Conservation (phyloP, 2,797 vertebrate genomes). For the Harpagifer antarcticus region DNA sequence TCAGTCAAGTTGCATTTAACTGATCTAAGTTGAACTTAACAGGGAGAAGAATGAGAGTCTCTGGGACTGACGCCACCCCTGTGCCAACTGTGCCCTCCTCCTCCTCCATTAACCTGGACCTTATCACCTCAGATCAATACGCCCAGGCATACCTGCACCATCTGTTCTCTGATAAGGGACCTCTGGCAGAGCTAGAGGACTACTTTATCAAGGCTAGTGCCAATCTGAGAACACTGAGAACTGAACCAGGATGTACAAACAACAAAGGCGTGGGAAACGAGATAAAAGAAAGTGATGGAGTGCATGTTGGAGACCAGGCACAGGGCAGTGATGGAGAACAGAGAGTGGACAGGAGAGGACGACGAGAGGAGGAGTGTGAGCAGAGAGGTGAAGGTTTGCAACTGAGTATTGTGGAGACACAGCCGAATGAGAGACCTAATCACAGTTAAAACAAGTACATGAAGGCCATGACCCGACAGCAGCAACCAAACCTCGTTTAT, state of each 20-base stretch:
- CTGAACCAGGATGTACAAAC: constrained; percentile 14
- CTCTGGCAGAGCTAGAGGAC: constrained; percentile 65
- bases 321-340: not conserved
- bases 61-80: constrained; percentile 21
- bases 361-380: not conserved
- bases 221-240: constrained; percentile 41
- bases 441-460: not conserved
- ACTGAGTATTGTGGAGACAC: constrained; percentile 69
- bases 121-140: constrained; percentile 75
- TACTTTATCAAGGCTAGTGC: constrained; percentile 62
- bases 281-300: not conserved
- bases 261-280: not conserved
- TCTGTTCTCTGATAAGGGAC: constrained; percentile 72
- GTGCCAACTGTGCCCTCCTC: not conserved
- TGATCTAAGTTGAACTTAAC: constrained; percentile 32
- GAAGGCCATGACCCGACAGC: not conserved
- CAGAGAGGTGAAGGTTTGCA: constrained; percentile 44
- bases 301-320: not conserved
- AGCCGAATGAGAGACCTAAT: constrained; percentile 28
- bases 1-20: constrained; percentile 16
- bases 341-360: not conserved
- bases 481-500: not conserved
- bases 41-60: constrained; percentile 47
- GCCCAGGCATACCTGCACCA: constrained; percentile 72
- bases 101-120: constrained; percentile 58